Conservation (phyloP, 2,888 invertebrate species). For the Carcina quercana region DNA sequence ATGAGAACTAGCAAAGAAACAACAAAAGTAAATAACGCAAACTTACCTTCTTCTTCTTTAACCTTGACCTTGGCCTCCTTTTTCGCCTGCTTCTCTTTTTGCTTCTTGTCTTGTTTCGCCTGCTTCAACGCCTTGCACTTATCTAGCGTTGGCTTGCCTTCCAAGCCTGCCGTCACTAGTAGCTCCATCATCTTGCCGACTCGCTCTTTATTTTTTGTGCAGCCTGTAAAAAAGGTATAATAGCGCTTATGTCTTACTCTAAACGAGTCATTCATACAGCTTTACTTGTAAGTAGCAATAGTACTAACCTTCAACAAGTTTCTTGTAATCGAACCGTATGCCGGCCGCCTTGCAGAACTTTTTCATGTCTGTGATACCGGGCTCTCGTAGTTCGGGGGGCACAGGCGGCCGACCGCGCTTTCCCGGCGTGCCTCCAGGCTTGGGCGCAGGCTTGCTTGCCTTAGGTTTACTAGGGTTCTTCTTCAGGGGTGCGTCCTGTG, state of each 20-base stretch:
- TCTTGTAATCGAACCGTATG: conserved; percentile 66
- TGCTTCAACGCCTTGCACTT: conserved; percentile 59
- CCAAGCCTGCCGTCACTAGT: conserved; percentile 52
- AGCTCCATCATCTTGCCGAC: conserved; percentile 63
- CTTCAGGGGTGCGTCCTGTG: conserved; percentile 51
- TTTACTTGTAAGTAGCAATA: too few species aligned
- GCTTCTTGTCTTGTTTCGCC: conserved; percentile 56
- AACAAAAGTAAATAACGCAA: too few species aligned
- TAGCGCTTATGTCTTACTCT: too few species aligned
- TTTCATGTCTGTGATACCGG: conserved; percentile 69
- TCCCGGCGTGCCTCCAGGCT: conserved; percentile 23
- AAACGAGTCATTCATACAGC: too few species aligned
- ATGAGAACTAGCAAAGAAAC: too few species aligned
- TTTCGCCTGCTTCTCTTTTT: conserved; percentile 56
- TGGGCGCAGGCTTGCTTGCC: conserved; percentile 49
- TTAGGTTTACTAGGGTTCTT: conserved; percentile 63
- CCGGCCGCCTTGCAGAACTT: conserved; percentile 69
- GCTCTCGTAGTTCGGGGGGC: conserved; percentile 57
- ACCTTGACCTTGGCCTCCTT: conserved; percentile 55
- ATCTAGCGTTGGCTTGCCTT: conserved; percentile 67
- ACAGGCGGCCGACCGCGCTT: conserved; percentile 60
- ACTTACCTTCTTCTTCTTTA: conserved; percentile 40
- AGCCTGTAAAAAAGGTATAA: too few species aligned
- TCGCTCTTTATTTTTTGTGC: conserved; percentile 69
- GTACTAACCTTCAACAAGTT: conserved; percentile 60